Evolutionary conservation across 2,113 vertebrate species (phyloP).

Genomic region (Callipepla squamata): DNA sequence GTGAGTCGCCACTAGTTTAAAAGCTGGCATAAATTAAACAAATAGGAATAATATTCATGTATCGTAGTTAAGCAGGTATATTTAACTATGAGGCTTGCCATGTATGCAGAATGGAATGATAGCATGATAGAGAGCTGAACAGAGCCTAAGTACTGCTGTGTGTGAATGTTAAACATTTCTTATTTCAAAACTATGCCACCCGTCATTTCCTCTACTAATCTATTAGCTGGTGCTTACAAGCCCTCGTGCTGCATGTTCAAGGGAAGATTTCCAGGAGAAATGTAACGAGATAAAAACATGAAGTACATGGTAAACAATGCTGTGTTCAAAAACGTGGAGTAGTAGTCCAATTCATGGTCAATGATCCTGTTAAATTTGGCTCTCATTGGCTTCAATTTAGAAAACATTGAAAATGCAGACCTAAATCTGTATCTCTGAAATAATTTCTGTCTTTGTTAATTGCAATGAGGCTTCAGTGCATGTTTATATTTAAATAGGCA

Average conservation of each 20-base stretch:
- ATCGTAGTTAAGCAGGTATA: not conserved
- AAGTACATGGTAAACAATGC: not conserved
- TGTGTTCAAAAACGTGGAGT: not conserved
- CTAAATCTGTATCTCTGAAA: not conserved
- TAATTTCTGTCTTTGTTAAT: not conserved
- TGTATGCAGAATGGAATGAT: not conserved
- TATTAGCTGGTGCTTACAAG: conserved; percentile 14
- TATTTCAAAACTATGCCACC: conserved; percentile 16
- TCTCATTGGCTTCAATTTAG: not conserved
- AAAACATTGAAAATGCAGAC: not conserved
- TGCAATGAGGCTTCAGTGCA: not conserved
- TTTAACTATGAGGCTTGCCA: not conserved
- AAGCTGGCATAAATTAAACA: not conserved
- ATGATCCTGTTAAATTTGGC: not conserved
- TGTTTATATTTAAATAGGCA: not conserved
- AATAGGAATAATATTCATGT: not conserved
- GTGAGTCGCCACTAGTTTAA: not conserved
- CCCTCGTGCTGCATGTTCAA: not conserved
- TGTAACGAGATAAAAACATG: not conserved
- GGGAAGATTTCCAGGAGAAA: not conserved
- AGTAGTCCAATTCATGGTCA: not conserved
- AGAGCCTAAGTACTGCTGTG: not conserved
- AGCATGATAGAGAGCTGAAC: not conserved
- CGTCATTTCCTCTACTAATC: conserved; percentile 4
- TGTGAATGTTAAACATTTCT: conserved; percentile 6